Evolutionary conservation across 2,797 vertebrate genomes (phyloP).

Genomic region (Phataginus tetradactyla): DNA sequence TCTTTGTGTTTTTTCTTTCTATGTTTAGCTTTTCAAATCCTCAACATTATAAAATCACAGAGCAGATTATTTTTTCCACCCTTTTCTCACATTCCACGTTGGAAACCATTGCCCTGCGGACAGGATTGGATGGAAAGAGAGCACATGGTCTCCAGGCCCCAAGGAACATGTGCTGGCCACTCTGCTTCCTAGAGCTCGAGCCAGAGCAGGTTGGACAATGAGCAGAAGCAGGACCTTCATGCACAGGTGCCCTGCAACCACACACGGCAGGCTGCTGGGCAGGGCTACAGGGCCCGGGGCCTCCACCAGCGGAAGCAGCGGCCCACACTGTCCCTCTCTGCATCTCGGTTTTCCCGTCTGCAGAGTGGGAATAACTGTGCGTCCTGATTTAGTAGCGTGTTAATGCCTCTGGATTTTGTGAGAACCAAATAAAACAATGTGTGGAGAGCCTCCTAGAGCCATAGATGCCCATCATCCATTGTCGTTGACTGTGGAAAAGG

Average conservation of each 20-base stretch:
- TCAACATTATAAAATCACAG: background rate
- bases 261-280: too few relatives aligned
- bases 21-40: background rate
- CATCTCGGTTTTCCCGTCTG: background rate
- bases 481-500: background rate
- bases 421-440: background rate
- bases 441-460: background rate
- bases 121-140: background rate
- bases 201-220: background rate
- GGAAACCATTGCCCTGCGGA: background rate
- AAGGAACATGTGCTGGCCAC: fast-evolving
- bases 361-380: background rate
- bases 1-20: background rate
- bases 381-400: background rate
- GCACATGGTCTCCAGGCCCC: background rate
- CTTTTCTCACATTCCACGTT: too few relatives aligned
- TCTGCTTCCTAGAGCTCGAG: fast-evolving
- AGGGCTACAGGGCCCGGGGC: background rate
- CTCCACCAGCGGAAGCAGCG: too few relatives aligned
- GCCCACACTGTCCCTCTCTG: background rate
- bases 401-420: background rate
- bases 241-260: background rate
- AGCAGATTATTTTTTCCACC: background rate
- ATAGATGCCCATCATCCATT: too few relatives aligned
- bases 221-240: too few relatives aligned